Conservation (phyloP, 2,797 vertebrate species). For the Myotis findleyi region DNA sequence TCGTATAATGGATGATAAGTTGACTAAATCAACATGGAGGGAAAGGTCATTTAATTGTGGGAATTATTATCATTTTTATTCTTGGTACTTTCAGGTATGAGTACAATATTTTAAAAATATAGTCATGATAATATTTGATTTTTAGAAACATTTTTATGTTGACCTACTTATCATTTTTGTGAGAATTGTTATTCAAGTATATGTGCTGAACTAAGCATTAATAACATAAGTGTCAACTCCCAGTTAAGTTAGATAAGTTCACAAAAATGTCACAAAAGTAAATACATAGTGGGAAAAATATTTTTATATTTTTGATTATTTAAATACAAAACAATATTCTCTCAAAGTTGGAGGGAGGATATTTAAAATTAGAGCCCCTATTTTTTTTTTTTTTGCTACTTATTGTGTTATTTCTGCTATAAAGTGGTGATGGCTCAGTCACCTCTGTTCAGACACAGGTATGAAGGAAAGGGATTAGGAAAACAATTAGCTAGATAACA, state of each 20-base stretch:
- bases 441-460: background rate
- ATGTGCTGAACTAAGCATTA: background rate
- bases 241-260: background rate
- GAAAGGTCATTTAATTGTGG: background rate
- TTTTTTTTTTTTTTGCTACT: background rate
- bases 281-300: background rate
- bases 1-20: background rate
- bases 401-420: background rate
- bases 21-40: slow-evolving; percentile 43
- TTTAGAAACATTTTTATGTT: slow-evolving; percentile 38
- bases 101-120: background rate
- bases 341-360: background rate
- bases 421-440: background rate
- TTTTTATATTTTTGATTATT: background rate
- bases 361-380: background rate
- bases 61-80: slow-evolving; percentile 35
- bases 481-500: background rate
- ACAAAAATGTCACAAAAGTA: slow-evolving; percentile 4
- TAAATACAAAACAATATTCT: slow-evolving; percentile 17
- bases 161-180: slow-evolving; percentile 32
- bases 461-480: background rate
- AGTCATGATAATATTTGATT: slow-evolving; percentile 26
- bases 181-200: background rate
- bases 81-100: background rate
- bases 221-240: background rate